phyloP scores from a whole-genome alignment of 2,113 vertebrate species.

The Etia nguti region DNA sequence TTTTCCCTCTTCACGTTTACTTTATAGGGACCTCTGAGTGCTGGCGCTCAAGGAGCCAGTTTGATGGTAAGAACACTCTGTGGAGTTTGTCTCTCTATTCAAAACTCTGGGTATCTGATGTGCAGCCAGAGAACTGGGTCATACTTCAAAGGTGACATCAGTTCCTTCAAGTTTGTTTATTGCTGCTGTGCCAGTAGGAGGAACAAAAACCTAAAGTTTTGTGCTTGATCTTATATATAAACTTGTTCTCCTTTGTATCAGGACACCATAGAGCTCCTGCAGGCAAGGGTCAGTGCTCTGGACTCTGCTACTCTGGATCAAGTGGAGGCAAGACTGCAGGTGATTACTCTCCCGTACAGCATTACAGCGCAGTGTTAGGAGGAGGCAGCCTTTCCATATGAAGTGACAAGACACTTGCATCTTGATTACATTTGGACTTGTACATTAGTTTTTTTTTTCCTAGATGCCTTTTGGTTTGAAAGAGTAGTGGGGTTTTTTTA shows the following conservation, averaged over 20 bases:
- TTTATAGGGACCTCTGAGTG: conserved; percentile 83
- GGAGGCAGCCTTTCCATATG: neutral
- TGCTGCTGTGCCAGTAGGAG: neutral
- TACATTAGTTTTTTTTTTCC: neutral
- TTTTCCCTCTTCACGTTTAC: neutral
- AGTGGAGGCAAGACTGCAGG: conserved; percentile 92
- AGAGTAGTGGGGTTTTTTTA: neutral
- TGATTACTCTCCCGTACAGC: conserved; percentile 32
- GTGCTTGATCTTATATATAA: neutral
- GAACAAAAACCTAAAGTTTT: neutral
- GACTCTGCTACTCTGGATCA: conserved; percentile 88
- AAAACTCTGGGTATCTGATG: neutral
- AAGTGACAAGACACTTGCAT: neutral
- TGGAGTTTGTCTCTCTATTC: neutral
- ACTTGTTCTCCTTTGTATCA: conserved; percentile 37
- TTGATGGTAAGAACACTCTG: conserved; percentile 77
- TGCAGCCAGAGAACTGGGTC: conserved; percentile 36
- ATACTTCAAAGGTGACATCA: conserved; percentile 34
- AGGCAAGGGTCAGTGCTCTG: conserved; percentile 86
- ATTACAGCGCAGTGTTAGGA: neutral
- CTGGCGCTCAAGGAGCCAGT: conserved; percentile 82
- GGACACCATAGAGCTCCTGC: conserved; percentile 88
- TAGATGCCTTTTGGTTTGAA: neutral
- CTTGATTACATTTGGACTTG: neutral
- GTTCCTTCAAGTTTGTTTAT: neutral